Conservation (phyloP, 2,888 invertebrate species). For the Eristalis arbustorum region DNA sequence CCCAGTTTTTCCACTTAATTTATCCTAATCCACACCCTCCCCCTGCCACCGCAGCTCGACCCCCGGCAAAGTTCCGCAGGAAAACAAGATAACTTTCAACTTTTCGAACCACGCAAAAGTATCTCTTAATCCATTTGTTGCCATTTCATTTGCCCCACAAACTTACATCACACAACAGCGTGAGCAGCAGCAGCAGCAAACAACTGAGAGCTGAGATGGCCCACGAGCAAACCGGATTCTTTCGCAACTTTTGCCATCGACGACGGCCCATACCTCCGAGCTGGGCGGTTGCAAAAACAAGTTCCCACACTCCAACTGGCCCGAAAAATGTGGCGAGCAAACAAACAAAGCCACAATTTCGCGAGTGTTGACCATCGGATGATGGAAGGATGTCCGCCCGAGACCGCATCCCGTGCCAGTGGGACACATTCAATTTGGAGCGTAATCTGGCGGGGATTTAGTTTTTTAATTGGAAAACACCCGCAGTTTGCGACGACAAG, state of each 20-base stretch:
- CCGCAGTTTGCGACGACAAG: not conserved
- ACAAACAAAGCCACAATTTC: constrained; percentile 33
- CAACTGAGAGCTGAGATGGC: not conserved
- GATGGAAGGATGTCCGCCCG: not conserved
- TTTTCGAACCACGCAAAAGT: not conserved
- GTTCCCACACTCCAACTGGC: not conserved
- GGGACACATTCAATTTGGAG: constrained; percentile 8
- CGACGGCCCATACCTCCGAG: not conserved
- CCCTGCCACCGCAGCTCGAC: not conserved
- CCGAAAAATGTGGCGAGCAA: constrained; percentile 12
- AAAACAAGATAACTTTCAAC: not conserved
- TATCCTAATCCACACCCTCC: not conserved
- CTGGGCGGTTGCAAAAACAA: not conserved
- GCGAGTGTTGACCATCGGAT: constrained; percentile 5
- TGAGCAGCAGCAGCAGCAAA: not conserved
- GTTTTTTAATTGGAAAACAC: constrained; percentile 29
- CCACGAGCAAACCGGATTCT: constrained; percentile 5
- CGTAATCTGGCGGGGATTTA: constrained; percentile 21
- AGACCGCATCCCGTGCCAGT: not conserved
- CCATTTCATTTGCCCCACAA: constrained; percentile 16
- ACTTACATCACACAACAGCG: constrained; percentile 5
- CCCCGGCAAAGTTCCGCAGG: not conserved
- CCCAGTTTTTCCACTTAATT: not conserved
- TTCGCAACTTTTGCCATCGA: constrained; percentile 6
- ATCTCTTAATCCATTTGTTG: constrained; percentile 29